Evolutionary conservation across 2,797 vertebrate species (phyloP), one percentile per base, ranked within the genome.

Genomic region (Heteromormyrus szaboi): DNA sequence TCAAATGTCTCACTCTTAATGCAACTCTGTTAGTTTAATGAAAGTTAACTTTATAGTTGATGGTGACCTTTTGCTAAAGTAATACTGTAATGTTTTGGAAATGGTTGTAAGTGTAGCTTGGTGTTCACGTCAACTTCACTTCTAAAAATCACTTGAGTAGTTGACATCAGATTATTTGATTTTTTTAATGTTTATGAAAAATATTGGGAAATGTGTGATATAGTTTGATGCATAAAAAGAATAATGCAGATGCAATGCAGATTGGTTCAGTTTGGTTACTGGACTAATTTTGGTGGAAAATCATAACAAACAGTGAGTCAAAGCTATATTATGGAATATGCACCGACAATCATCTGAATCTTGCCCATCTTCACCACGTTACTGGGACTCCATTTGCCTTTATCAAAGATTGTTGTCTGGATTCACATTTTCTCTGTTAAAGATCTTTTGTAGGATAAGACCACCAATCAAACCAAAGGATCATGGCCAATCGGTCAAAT

Each of bases 341-440:
- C 48, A 2, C 46, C 46, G 17, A 51, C 81, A 50, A 85, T 85
- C n/a, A 48, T 50, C 6, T 46, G 76, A 44, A 46, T 50, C 46
- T 85, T 48, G n/a, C 44, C 37, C 76, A 81, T 85, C 81, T 85
- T 25, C 81, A 85, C 81, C 19, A 85, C 9, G 17, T 65, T 14
- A 85, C 48, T 85, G 81, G 22, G n/a, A 51, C 44, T 85, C 81
- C 48, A 85, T 85, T 85, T 85, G n/a, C n/a, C 48, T 51, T 85
- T 29, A 50, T 51, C 48, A 85, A 85, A 85, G 81, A 85, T 22
- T 85, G 44, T 50, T 85, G 81, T 48, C 48, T 50, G 44, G 81
- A 51, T 85, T 48, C 48, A 48, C n/a, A 85, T 85, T 85, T 51
- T 85, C 81, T 85, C 81, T 85, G 81, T 29, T 51, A 50, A 85